A percentile compares a stretch with the other conserved stretches of the same genome.
phyloP scores from a whole-genome alignment of 2,113 vertebrate species.

The Ameiurus melas region DNA sequence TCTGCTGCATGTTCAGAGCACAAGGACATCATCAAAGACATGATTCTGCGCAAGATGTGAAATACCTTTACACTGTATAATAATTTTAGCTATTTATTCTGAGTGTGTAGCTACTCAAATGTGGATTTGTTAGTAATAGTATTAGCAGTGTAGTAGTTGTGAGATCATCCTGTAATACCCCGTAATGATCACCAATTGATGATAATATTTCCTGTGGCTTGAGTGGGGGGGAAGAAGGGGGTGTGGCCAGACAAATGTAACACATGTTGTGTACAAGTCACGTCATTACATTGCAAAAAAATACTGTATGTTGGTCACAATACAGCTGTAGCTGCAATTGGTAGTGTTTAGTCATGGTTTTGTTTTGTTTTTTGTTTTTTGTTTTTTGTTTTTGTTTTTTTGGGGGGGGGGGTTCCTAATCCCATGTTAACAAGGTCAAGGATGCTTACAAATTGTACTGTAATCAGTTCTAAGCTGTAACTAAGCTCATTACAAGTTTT shows the following conservation, averaged over 20 bases:
- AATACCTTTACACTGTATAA: no score
- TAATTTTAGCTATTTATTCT: no score
- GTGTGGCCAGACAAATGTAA: neutral
- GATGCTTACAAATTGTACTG: neutral
- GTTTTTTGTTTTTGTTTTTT: neutral
- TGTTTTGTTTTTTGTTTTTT: no score
- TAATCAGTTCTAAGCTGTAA: neutral
- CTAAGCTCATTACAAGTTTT: neutral
- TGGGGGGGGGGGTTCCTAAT: neutral
- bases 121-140: no score
- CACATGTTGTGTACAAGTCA: no score
- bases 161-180: no score
- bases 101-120: no score
- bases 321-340: neutral
- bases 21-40: neutral
- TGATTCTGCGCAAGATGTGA: neutral
- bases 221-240: neutral
- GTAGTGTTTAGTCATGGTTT: neutral
- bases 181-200: no score
- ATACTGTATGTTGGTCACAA: neutral
- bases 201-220: no score
- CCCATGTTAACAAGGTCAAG: neutral
- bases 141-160: no score
- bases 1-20: neutral
- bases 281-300: neutral